A percentile compares a stretch with the other conserved stretches of the same genome.
Evolutionary conservation across 2,797 vertebrate species (phyloP).

Genomic region (Argya squamiceps): DNA sequence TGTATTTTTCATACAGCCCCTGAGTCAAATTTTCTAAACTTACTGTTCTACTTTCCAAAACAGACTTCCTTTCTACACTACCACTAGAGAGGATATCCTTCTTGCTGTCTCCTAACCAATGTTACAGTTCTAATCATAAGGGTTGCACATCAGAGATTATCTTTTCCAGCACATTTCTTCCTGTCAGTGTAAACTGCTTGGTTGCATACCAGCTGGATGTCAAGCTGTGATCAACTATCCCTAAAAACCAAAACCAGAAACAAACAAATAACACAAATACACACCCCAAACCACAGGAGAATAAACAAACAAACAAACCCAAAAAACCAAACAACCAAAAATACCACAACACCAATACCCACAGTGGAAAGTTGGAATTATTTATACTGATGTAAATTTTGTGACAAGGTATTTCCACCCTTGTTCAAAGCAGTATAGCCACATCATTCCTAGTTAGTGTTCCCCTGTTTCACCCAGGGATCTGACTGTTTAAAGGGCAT

Average conservation of each 20-base stretch:
- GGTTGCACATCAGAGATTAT: neutral
- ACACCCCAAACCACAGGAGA: fast-evolving
- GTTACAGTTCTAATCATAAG: neutral
- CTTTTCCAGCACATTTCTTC: neutral
- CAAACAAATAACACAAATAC: neutral
- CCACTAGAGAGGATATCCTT: neutral
- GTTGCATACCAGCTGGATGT: neutral
- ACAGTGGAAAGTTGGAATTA: neutral
- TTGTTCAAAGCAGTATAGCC: neutral
- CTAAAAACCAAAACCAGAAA: neutral
- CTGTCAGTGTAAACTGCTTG: neutral
- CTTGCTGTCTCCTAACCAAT: neutral
- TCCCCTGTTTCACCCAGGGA: neutral
- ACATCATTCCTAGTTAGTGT: neutral
- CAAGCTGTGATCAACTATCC: neutral
- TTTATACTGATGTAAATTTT: neutral
- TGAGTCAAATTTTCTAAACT: neutral
- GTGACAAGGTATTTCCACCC: neutral
- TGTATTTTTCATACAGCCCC: neutral
- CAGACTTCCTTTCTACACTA: neutral
- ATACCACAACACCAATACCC: no score
- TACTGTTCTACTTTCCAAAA: neutral
- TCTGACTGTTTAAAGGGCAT: neutral
- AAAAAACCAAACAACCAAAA: no score
- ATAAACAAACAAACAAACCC: no score